Evolutionary conservation across 2,113 vertebrate genomes (phyloP).

Genomic region (Tiliqua scincoides): DNA sequence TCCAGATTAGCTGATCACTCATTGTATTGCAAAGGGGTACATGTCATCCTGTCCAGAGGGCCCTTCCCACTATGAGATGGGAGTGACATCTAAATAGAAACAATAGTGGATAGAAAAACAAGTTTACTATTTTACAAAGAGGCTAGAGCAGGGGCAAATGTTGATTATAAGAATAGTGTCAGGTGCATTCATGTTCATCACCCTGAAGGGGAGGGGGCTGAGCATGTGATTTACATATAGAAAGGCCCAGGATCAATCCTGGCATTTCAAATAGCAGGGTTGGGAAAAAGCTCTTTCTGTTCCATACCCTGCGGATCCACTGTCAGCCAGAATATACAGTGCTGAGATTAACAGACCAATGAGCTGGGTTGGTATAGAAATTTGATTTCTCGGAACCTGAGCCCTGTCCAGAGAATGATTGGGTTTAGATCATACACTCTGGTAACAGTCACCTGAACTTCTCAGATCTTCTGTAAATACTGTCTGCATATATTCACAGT

Average conservation of each 20-base stretch:
- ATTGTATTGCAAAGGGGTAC: not conserved
- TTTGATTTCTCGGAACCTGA: not conserved
- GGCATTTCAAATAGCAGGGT: not conserved
- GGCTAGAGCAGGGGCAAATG: not conserved
- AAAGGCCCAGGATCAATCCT: not conserved
- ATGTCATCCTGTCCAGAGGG: not conserved
- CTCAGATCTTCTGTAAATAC: not conserved
- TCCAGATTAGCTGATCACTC: not conserved
- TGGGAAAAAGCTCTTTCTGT: not conserved
- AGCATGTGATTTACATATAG: too few relatives aligned
- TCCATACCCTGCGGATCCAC: too few relatives aligned
- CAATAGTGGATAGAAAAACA: not conserved
- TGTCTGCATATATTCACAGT: too few relatives aligned
- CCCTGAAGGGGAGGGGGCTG: too few relatives aligned
- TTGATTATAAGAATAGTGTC: too few relatives aligned
- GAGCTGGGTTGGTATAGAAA: too few relatives aligned
- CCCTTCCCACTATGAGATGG: too few relatives aligned
- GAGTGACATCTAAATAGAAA: not conserved
- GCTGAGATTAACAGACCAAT: not conserved
- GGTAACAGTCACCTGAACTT: not conserved
- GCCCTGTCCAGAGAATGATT: not conserved
- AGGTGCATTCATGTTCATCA: not conserved
- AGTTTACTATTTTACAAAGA: not conserved
- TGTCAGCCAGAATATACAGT: not conserved
- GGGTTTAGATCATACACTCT: not conserved